phyloP scores from a whole-genome alignment of 1,140 invertebrate species.

The Drosophila watanabei region DNA sequence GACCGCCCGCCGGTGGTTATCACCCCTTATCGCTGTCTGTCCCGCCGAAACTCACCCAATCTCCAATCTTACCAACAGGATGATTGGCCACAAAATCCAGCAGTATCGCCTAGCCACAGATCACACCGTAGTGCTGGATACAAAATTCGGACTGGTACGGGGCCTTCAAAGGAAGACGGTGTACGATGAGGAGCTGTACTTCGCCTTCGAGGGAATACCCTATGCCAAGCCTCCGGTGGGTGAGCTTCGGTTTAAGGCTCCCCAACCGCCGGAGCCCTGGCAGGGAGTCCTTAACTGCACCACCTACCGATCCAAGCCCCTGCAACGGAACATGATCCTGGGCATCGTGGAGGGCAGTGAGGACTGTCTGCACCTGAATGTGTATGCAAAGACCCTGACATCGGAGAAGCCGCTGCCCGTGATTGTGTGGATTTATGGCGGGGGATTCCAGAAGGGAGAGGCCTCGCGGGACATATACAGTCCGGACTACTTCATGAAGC shows the following conservation, averaged over 20 bases:
- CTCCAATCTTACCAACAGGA: constrained; percentile 24
- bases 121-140: constrained; percentile 50
- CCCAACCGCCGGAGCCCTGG: constrained; percentile 86
- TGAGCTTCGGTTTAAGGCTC: constrained; percentile 86
- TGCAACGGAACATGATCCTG: constrained; percentile 66
- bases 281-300: constrained; percentile 86
- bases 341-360: constrained; percentile 86
- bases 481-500: constrained; percentile 86
- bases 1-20: constrained; percentile 16
- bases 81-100: constrained; percentile 59
- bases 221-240: constrained; percentile 86
- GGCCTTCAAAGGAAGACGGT: constrained; percentile 66
- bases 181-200: constrained; percentile 68
- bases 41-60: neutral
- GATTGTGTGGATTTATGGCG: constrained; percentile 1
- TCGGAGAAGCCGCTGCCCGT: constrained; percentile 79
- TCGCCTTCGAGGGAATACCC: constrained; percentile 82
- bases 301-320: constrained; percentile 65
- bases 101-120: constrained; percentile 60
- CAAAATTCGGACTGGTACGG: constrained; percentile 55
- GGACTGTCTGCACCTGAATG: constrained; percentile 94
- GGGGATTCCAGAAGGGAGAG: neutral
- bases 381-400: constrained; percentile 87
- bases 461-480: constrained; percentile 34
- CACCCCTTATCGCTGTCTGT: neutral